A percentile compares a stretch with the other conserved stretches of the same genome.
phyloP scores from a whole-genome alignment of 2,888 invertebrate species.

The Leptinotarsa peninsularis region DNA sequence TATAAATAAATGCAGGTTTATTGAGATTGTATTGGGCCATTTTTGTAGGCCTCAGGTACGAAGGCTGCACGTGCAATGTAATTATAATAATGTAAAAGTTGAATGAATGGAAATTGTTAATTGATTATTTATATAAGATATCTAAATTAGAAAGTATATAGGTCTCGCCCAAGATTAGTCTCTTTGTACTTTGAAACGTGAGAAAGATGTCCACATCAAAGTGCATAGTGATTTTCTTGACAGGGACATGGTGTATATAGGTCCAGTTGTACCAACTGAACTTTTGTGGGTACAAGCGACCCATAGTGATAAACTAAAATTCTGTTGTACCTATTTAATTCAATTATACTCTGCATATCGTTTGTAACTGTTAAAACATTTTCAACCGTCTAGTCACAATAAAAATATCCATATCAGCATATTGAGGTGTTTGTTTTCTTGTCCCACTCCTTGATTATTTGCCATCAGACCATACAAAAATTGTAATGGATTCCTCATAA shows the following conservation, averaged over 20 bases:
- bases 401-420: conserved; percentile 63
- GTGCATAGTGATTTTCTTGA: neutral
- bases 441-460: neutral
- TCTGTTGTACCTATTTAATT: conserved; percentile 56
- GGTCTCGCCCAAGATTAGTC: neutral
- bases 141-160: conserved; percentile 52
- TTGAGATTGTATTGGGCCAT: conserved; percentile 54
- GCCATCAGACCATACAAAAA: too few relatives aligned
- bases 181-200: neutral
- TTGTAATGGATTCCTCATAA: too few relatives aligned
- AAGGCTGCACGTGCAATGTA: conserved; percentile 65
- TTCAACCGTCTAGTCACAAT: conserved; percentile 79
- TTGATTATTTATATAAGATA: conserved; percentile 57
- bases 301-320: conserved; percentile 58
- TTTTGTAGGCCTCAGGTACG: conserved; percentile 55
- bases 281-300: conserved; percentile 29
- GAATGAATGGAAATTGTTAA: conserved; percentile 48
- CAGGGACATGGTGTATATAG: conserved; percentile 8
- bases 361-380: conserved; percentile 73
- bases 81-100: conserved; percentile 46
- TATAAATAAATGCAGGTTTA: conserved; percentile 39
- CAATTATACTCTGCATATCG: conserved; percentile 68
- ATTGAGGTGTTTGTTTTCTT: conserved; percentile 16
- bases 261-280: conserved; percentile 26
- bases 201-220: neutral